Evolutionary conservation across 2,888 invertebrate species (phyloP).

Genomic region (Teleogryllus oceanicus): DNA sequence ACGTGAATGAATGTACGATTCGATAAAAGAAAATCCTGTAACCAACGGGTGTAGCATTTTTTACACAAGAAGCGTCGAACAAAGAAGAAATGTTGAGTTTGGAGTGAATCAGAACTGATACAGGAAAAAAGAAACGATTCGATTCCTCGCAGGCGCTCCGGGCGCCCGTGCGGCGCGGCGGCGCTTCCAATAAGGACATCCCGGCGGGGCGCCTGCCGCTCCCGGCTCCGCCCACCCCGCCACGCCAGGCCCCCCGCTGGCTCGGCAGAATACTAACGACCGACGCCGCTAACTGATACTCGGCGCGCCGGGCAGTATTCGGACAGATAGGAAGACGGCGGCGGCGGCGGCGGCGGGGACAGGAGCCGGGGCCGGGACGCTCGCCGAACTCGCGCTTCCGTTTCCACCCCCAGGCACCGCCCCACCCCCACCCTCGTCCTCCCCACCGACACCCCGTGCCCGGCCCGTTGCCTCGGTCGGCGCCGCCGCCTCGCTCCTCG

Average conservation of each 20-base stretch:
- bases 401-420: neutral
- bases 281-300: neutral
- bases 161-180: neutral
- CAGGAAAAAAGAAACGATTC: too few relatives aligned
- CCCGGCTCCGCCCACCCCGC: too few relatives aligned
- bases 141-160: neutral
- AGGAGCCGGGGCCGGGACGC: neutral
- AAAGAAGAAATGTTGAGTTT: too few relatives aligned
- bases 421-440: neutral
- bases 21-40: too few relatives aligned
- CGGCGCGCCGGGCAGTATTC: neutral
- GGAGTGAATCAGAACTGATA: too few relatives aligned
- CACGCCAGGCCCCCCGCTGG: too few relatives aligned
- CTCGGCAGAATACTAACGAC: neutral
- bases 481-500: neutral
- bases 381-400: neutral
- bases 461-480: neutral
- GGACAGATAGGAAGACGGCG: neutral
- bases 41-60: too few relatives aligned
- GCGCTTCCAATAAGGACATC: neutral
- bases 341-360: too few relatives aligned
- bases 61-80: too few relatives aligned
- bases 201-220: neutral
- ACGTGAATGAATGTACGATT: too few relatives aligned
- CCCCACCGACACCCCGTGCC: neutral